Evolutionary conservation across 2,888 invertebrate species (phyloP).

Genomic region (Sepiola atlantica): DNA sequence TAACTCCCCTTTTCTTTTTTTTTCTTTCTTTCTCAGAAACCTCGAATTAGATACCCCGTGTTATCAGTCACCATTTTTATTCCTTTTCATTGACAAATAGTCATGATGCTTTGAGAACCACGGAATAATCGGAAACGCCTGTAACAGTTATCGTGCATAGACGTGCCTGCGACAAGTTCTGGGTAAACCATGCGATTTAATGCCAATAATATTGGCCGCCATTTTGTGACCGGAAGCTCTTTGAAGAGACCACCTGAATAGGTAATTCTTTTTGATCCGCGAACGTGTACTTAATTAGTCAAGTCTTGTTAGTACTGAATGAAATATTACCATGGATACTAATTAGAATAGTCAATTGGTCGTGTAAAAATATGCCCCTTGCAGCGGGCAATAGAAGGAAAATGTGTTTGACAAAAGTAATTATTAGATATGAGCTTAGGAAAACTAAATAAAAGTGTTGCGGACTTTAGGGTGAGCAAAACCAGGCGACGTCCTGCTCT

Average conservation of each 20-base stretch:
- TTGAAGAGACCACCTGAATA: background rate
- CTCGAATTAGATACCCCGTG: background rate
- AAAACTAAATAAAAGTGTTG: too few relatives aligned
- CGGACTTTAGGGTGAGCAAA: too few relatives aligned
- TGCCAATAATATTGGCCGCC: background rate
- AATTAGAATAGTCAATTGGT: background rate
- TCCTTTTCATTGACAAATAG: background rate
- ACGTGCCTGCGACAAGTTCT: background rate
- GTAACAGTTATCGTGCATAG: background rate
- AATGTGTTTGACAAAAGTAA: too few relatives aligned
- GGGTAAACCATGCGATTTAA: background rate
- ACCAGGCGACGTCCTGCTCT: too few relatives aligned
- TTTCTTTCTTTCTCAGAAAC: background rate
- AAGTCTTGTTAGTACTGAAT: background rate
- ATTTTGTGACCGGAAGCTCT: background rate
- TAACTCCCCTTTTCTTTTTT: too few relatives aligned
- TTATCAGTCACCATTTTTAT: background rate
- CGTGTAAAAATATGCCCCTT: too few relatives aligned
- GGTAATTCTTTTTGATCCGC: background rate
- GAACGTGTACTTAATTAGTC: slow-evolving; percentile 14
- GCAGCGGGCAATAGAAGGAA: too few relatives aligned
- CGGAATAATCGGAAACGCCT: background rate
- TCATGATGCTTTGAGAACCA: background rate
- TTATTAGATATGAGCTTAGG: too few relatives aligned
- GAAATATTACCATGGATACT: background rate